Evolutionary conservation across 2,113 vertebrate genomes (phyloP), one percentile per base, ranked within the genome.

Genomic region (Ammodytes dubius): DNA sequence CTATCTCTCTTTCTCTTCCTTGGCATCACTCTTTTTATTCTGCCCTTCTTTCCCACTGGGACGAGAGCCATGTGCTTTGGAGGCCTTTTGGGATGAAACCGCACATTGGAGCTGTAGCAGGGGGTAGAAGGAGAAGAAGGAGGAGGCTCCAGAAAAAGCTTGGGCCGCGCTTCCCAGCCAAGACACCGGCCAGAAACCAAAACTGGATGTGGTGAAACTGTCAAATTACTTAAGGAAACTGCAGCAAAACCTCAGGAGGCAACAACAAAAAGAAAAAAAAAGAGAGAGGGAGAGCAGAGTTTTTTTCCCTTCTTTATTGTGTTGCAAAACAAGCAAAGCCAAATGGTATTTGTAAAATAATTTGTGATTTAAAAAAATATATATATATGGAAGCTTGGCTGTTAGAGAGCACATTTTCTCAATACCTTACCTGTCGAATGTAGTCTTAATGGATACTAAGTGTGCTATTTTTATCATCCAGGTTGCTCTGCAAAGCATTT

Each of bases 131-230:
- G 66, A 85, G 81, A 80, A 81, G 84, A 81, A 79, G 79, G 75
- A 87, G 79, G 75, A 87, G 77, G 84, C 88, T 95, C 93, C 92
- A 95, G 93, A 95, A 95, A 94, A 95, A 94, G 90, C 89, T 79
- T 54, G 83, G 88, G 77, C 47, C 86, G 83, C 67, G 60, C 85
- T 90, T 27, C 73, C 67, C 58, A 87, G 90, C 93, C 92, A 93
- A 92, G 85, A 91, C 91, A 92, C 90, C 90, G 85, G 91, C 90
- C 87, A 91, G 90, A 93, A 95, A 94, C 93, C 94, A 92, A 94
- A 27, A 94, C 91, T 95, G 95, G 94, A 95, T 96, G 95, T 95
- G 95, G 95, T 96, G 88, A 93, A 95, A 91, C 94, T 93, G 93
- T 94, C 94, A 95, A 95, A 95, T 95, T 94, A 94, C 93, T 92